Evolutionary conservation across 2,113 vertebrate genomes (phyloP).

Genomic region (Pterocles orientalis): DNA sequence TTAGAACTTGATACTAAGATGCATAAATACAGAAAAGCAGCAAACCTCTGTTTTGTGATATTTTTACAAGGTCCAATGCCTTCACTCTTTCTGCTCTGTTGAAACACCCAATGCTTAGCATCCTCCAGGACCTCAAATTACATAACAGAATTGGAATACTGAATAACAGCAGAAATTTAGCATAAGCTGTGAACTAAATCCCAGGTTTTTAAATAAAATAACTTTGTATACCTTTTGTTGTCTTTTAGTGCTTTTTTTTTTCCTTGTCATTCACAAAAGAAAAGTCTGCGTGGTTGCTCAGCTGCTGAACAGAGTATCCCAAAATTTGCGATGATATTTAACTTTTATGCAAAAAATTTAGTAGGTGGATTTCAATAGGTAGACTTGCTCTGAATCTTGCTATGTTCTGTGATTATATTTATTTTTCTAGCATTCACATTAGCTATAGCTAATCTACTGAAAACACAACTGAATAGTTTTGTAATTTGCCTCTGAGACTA

Average conservation of each 20-base stretch:
- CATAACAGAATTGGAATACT: not conserved
- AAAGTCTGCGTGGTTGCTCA: not conserved
- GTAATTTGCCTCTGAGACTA: slow-evolving; percentile 39
- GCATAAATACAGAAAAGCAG: not conserved
- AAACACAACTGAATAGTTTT: not conserved
- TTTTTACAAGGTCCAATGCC: not conserved
- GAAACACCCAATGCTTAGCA: not conserved
- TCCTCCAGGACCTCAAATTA: not conserved
- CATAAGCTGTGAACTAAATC: not conserved
- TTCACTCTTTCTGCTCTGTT: not conserved
- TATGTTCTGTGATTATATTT: not conserved
- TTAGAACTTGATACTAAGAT: not conserved
- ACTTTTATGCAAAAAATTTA: not conserved
- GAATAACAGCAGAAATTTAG: not conserved
- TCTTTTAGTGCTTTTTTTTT: not conserved
- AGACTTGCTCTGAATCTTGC: not conserved
- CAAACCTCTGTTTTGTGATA: not conserved
- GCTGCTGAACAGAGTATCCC: not conserved
- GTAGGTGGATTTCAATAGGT: not conserved
- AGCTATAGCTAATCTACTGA: not conserved
- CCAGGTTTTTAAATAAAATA: not conserved
- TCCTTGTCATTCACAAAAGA: not conserved
- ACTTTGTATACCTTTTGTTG: not conserved
- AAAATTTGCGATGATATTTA: not conserved
- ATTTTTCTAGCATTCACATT: not conserved